Conservation (phyloP, 2,113 vertebrate species). For the Spea multiplicata region DNA sequence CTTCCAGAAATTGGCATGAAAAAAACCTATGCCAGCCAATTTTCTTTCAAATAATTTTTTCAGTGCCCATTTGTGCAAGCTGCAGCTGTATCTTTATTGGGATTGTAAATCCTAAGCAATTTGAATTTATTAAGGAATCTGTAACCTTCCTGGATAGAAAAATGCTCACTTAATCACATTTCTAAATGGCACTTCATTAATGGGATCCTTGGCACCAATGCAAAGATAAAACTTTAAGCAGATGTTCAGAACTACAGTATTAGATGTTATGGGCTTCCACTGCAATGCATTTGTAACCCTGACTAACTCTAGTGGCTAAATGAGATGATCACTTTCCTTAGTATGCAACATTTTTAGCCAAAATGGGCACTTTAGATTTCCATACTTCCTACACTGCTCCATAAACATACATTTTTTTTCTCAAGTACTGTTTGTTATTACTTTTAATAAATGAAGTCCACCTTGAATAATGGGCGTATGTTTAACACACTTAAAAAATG, state of each 20-base stretch:
- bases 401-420: too few relatives aligned
- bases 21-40: conserved; percentile 38
- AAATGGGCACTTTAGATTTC: too few relatives aligned
- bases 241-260: conserved; percentile 33
- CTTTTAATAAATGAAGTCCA: too few relatives aligned
- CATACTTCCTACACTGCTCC: too few relatives aligned
- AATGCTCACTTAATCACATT: conserved; percentile 46
- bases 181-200: conserved; percentile 49
- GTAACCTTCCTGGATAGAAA: conserved; percentile 39
- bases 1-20: conserved; percentile 37
- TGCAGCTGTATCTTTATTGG: conserved; percentile 49
- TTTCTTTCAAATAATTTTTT: conserved; percentile 39
- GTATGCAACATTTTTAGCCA: too few relatives aligned
- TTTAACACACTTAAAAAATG: too few relatives aligned
- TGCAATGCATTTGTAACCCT: conserved; percentile 9
- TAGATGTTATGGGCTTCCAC: not conserved
- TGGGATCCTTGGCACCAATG: conserved; percentile 41
- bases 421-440: too few relatives aligned
- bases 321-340: not conserved
- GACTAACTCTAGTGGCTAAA: conserved; percentile 7
- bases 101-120: conserved; percentile 46
- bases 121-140: conserved; percentile 46
- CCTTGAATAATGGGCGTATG: too few relatives aligned
- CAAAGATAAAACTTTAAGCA: conserved; percentile 42
- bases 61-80: conserved; percentile 42